Conservation (phyloP, 2,113 vertebrate genomes). For the Halcyon senegalensis region DNA sequence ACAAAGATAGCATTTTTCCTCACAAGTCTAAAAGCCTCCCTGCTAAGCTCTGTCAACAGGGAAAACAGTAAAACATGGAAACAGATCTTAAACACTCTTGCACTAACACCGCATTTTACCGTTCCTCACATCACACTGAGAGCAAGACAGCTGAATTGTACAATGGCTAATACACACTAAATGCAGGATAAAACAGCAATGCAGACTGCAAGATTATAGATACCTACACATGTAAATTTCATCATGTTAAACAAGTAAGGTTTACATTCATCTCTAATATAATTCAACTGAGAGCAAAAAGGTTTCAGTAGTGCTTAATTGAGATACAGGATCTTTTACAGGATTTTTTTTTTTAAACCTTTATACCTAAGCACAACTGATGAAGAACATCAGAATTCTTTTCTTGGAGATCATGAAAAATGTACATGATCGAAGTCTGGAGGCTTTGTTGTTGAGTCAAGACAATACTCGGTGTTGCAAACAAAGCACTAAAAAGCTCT, state of each 20-base stretch:
- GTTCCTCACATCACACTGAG: neutral
- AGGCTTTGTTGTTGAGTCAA: conserved; percentile 30
- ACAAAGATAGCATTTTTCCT: neutral
- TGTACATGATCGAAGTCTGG: neutral
- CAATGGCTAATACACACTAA: no score
- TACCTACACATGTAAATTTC: neutral
- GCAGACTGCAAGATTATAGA: rapidly evolving
- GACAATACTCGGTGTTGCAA: neutral
- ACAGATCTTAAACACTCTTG: neutral
- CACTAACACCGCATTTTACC: neutral
- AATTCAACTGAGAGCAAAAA: neutral
- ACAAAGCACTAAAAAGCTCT: neutral
- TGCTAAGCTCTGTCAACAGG: neutral
- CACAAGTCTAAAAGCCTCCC: neutral
- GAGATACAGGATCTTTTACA: neutral
- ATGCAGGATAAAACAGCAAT: neutral
- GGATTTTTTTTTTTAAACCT: neutral
- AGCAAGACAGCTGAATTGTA: neutral
- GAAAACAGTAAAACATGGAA: neutral
- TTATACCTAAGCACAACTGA: neutral
- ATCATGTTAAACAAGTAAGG: neutral
- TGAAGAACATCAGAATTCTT: neutral
- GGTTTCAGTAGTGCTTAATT: neutral
- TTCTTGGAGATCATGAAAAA: neutral
- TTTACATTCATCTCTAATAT: neutral